A percentile compares a stretch with the other conserved stretches of the same genome.
phyloP scores from a whole-genome alignment of 1,140 invertebrate genomes.

The Thaumetopoea pityocampa region DNA sequence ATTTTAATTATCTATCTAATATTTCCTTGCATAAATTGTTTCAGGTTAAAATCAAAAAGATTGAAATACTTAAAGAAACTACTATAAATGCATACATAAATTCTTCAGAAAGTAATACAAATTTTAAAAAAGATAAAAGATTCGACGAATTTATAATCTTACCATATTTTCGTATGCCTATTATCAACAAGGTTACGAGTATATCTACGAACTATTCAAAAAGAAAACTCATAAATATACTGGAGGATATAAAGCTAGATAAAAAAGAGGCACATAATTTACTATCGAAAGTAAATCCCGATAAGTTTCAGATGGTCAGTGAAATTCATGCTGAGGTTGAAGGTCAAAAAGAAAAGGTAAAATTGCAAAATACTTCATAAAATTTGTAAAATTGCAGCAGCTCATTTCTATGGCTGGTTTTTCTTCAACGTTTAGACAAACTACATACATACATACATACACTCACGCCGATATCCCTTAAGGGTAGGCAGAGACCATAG shows the following conservation, averaged over 20 bases:
- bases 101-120: slow-evolving; percentile 10
- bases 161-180: slow-evolving; percentile 25
- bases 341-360: slow-evolving; percentile 7
- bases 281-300: slow-evolving; percentile 35
- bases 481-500: no score
- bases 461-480: no score
- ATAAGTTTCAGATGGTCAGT: slow-evolving; percentile 18
- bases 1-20: no score
- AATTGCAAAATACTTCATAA: neutral
- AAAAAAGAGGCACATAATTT: slow-evolving; percentile 38
- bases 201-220: slow-evolving; percentile 32
- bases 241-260: slow-evolving; percentile 50
- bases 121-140: slow-evolving; percentile 15
- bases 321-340: slow-evolving; percentile 16
- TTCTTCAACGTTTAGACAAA: no score
- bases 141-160: slow-evolving; percentile 22
- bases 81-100: slow-evolving; percentile 3
- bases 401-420: no score
- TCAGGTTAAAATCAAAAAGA: slow-evolving; percentile 20
- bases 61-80: slow-evolving; percentile 10
- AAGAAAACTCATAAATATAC: slow-evolving; percentile 51
- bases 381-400: no score
- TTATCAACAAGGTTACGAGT: slow-evolving; percentile 6
- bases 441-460: no score
- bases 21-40: no score